A percentile compares a stretch with the other conserved stretches of the same genome.
These are phyloP conservation scores for Calidris pygmaea DNA, from an alignment of 2,113 vertebrate genomes.

Conservation along the genomic window DNA sequence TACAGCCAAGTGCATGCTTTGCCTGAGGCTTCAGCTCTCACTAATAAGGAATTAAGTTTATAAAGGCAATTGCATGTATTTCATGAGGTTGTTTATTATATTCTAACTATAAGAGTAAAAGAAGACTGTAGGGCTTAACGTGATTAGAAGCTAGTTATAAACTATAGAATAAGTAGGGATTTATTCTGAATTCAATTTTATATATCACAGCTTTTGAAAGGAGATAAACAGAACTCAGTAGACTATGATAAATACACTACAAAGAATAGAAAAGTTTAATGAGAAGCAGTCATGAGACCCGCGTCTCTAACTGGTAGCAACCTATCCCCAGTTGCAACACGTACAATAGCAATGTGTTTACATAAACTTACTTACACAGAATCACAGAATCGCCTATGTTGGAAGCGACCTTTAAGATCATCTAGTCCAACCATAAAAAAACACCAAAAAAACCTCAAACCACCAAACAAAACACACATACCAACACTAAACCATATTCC, in stretches of 20 bases:
- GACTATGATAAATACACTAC: background rate
- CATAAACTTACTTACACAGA: background rate
- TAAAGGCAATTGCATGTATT: background rate
- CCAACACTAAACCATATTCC: too few species aligned
- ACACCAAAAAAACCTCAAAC: too few species aligned
- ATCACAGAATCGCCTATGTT: too few species aligned
- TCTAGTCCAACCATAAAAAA: too few species aligned
- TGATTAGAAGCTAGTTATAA: background rate
- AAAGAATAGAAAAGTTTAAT: background rate
- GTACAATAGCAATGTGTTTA: background rate
- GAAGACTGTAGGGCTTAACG: background rate
- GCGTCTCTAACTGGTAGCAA: background rate
- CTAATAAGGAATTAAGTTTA: background rate
- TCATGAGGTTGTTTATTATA: background rate
- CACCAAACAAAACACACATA: too few species aligned
- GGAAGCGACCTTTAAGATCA: too few species aligned
- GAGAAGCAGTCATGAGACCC: background rate
- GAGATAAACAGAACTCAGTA: background rate
- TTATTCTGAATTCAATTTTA: background rate
- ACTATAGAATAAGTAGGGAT: background rate
- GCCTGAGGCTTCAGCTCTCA: background rate
- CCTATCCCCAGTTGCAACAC: background rate
- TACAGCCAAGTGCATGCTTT: background rate
- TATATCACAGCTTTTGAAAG: background rate
- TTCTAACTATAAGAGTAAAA: background rate